A percentile compares a stretch with the other conserved stretches of the same genome.
Evolutionary conservation across 2,113 vertebrate genomes (phyloP).

Genomic region (Zosterops hypoxanthus): DNA sequence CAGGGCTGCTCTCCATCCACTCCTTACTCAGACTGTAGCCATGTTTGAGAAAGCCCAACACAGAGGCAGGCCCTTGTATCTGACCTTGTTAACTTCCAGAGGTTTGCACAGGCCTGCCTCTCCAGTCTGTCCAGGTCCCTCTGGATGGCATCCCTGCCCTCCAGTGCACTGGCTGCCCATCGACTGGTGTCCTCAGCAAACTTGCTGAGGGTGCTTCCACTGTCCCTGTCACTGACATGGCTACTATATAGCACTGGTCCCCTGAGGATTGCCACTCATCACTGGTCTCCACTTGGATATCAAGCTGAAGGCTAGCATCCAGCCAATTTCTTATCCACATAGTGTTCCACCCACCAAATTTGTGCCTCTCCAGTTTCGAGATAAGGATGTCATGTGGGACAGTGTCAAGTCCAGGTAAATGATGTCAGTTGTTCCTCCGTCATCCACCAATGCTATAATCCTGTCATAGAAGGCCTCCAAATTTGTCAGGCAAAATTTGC

Average conservation of each 20-base stretch:
- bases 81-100: neutral
- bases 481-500: neutral
- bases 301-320: neutral
- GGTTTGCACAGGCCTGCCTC: neutral
- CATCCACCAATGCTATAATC: neutral
- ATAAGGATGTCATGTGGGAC: rapidly evolving
- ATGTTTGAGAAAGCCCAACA: neutral
- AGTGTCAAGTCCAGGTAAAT: neutral
- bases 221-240: rapidly evolving
- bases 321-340: neutral
- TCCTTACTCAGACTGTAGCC: neutral
- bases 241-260: neutral
- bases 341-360: neutral
- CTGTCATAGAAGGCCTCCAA: neutral
- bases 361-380: neutral
- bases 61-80: neutral
- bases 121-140: neutral
- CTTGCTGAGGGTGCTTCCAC: neutral
- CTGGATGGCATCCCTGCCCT: neutral
- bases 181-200: neutral
- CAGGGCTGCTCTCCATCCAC: neutral
- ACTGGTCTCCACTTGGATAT: neutral
- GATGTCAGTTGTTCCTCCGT: neutral
- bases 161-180: too few species aligned
- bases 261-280: rapidly evolving